These are phyloP conservation scores for Siderastrea siderea DNA, from an alignment of 92 coral and sea anemone genomes.

Conservation along the genomic window DNA sequence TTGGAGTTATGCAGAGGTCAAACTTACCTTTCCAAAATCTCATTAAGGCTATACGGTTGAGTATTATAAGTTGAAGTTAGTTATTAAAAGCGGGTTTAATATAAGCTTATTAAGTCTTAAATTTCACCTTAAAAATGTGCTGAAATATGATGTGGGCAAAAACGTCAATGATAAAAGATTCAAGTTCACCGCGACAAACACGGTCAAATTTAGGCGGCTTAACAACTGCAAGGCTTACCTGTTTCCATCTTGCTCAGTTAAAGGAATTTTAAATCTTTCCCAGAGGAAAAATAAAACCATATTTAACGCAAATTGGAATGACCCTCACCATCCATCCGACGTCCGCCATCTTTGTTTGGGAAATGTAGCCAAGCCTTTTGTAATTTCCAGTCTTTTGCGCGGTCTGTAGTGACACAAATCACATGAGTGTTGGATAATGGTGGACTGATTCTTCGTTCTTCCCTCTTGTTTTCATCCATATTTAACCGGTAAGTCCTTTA, in stretches of 20 bases:
- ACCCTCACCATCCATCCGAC: neutral
- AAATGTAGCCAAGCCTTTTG: slow-evolving; percentile 28
- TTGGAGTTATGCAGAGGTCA: neutral
- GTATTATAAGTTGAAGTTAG: too few relatives aligned
- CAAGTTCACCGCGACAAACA: neutral
- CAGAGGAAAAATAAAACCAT: neutral
- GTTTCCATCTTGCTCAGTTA: slow-evolving; percentile 3
- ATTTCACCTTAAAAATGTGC: too few relatives aligned
- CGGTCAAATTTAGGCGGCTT: neutral
- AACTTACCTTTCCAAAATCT: too few relatives aligned
- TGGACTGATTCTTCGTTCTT: neutral
- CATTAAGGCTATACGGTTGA: too few relatives aligned
- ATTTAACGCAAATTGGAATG: neutral
- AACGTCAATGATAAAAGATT: neutral
- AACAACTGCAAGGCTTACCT: neutral
- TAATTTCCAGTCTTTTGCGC: slow-evolving; percentile 19
- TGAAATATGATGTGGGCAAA: neutral
- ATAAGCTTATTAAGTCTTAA: too few relatives aligned
- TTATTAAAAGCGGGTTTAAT: too few relatives aligned
- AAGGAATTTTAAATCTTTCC: neutral
- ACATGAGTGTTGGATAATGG: slow-evolving; percentile 30
- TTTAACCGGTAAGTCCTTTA: slow-evolving; percentile 7
- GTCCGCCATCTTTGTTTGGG: slow-evolving; percentile 37
- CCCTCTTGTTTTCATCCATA: slow-evolving; percentile 6
- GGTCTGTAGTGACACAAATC: slow-evolving; percentile 1